Conservation (phyloP, 2,888 invertebrate species). For the Polylopha cassiicola region DNA sequence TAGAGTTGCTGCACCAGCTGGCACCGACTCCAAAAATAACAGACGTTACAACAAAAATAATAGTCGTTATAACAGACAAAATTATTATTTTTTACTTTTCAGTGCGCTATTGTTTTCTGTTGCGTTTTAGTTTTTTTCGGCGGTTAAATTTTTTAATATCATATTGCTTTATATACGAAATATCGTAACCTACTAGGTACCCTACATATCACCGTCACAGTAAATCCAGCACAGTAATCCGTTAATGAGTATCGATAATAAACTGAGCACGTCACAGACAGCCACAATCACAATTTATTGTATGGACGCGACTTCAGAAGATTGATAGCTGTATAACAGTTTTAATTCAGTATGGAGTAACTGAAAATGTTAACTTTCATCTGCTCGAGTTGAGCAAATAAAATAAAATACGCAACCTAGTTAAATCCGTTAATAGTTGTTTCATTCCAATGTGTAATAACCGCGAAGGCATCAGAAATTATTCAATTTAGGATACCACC, state of each 20-base stretch:
- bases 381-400: not conserved
- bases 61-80: no score
- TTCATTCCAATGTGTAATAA: no score
- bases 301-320: slow-evolving; percentile 36
- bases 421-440: no score
- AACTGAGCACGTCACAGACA: slow-evolving; percentile 33
- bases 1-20: no score
- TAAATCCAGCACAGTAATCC: no score
- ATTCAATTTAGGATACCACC: no score
- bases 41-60: no score
- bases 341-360: slow-evolving; percentile 16
- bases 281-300: slow-evolving; percentile 46
- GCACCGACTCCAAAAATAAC: no score
- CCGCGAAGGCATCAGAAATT: no score
- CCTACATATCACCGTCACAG: slow-evolving; percentile 23
- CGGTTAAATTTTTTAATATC: not conserved
- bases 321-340: slow-evolving; percentile 39
- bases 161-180: slow-evolving; percentile 3
- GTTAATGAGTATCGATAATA: slow-evolving; percentile 45
- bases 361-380: not conserved
- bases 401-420: not conserved
- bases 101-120: no score
- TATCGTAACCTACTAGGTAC: slow-evolving; percentile 22
- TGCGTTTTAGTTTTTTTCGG: no score
- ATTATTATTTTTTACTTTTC: no score